Evolutionary conservation across 2,797 vertebrate genomes (phyloP).

Genomic region (Somateria mollissima): DNA sequence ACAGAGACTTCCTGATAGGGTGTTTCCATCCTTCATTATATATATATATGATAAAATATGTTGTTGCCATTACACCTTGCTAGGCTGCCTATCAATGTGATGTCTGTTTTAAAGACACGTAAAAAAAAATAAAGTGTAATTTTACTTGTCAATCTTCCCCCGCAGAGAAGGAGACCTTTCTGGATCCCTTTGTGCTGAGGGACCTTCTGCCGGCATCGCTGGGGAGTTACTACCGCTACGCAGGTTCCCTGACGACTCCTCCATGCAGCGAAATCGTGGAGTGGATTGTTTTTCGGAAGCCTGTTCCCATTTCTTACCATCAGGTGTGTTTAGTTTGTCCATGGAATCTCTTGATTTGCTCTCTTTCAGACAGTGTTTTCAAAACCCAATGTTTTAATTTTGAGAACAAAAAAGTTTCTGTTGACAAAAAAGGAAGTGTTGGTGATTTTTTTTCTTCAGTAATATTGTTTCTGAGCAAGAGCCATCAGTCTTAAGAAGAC

Average conservation of each 20-base stretch:
- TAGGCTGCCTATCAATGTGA: constrained; percentile 40
- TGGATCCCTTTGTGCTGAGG: constrained; percentile 93
- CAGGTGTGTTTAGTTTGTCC: constrained; percentile 83
- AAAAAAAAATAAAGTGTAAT: constrained; percentile 1
- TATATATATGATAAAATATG: constrained; percentile 17
- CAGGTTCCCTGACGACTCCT: constrained; percentile 93
- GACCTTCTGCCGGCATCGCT: constrained; percentile 89
- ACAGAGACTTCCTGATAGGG: neutral
- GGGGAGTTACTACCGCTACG: constrained; percentile 94
- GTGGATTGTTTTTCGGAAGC: constrained; percentile 93
- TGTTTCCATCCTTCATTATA: constrained; percentile 1
- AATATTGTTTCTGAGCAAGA: constrained; percentile 65
- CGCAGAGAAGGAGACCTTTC: constrained; percentile 95
- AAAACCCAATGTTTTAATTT: neutral
- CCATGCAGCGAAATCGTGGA: constrained; percentile 96
- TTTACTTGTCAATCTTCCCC: constrained; percentile 45
- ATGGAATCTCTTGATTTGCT: neutral
- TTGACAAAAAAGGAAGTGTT: constrained; percentile 64
- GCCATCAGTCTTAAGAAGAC: constrained; percentile 57
- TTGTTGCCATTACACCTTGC: constrained; percentile 59
- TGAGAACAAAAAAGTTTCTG: constrained; percentile 6
- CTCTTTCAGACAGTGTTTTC: neutral
- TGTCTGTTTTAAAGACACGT: constrained; percentile 37
- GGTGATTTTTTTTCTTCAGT: neutral
- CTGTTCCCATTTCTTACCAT: constrained; percentile 92